A percentile compares a stretch with the other conserved stretches of the same genome.
These are phyloP conservation scores for Zingel zingel DNA, from an alignment of 2,113 vertebrate genomes.

Conservation along the genomic window DNA sequence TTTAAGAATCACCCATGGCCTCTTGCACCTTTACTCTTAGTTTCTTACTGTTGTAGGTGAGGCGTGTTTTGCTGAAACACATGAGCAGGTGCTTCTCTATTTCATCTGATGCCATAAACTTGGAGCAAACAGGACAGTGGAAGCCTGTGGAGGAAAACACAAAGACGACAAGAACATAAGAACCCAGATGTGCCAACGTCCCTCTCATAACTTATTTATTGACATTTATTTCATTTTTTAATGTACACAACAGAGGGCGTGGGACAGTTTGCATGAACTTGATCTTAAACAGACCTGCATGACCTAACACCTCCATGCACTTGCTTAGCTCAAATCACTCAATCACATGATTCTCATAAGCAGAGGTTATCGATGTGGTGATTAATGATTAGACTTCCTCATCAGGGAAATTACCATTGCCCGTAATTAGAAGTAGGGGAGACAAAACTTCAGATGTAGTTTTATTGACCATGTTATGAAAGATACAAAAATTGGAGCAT, in stretches of 20 bases:
- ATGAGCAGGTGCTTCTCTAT: conserved; percentile 97
- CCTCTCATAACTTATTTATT: conserved; percentile 15
- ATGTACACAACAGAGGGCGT: conserved; percentile 44
- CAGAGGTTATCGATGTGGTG: conserved; percentile 47
- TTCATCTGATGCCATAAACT: conserved; percentile 94
- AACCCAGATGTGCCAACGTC: conserved; percentile 8
- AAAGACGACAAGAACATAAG: conserved; percentile 44
- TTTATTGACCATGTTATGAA: not conserved
- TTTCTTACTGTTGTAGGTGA: conserved; percentile 97
- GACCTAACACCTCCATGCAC: conserved; percentile 8
- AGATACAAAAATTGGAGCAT: conserved; percentile 1
- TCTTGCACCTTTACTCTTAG: not conserved
- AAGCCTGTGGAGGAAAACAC: conserved; percentile 85
- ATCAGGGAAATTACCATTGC: not conserved
- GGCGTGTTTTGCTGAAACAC: conserved; percentile 97
- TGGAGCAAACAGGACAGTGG: conserved; percentile 97
- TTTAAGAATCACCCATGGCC: not conserved
- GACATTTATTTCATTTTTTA: not conserved
- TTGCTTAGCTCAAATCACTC: not conserved
- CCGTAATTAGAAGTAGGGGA: not conserved
- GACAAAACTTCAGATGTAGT: not conserved
- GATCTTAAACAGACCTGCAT: not conserved
- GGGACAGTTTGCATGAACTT: conserved; percentile 8
- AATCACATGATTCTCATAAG: conserved; percentile 27
- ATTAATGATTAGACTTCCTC: conserved; percentile 54